Conservation (phyloP, 2,113 vertebrate species). For the Paratilapia polleni region DNA sequence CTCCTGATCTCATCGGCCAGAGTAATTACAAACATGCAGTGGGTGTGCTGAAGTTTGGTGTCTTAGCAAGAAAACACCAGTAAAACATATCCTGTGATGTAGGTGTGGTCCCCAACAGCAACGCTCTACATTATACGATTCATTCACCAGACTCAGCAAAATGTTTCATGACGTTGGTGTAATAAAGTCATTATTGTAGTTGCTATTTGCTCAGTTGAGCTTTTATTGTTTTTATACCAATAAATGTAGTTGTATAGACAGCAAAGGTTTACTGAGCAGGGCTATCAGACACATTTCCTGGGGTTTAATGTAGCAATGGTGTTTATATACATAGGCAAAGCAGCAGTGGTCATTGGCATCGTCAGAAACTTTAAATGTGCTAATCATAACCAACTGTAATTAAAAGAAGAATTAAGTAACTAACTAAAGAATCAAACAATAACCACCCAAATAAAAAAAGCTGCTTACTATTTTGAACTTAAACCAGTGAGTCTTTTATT, state of each 20-base stretch:
- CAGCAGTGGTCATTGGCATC: background rate
- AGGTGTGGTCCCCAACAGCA: background rate
- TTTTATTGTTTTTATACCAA: background rate
- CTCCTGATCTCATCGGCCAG: no score
- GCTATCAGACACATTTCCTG: background rate
- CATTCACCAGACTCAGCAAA: background rate
- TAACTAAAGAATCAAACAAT: background rate
- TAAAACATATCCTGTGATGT: background rate
- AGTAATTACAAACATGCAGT: no score
- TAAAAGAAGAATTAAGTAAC: slow-evolving; percentile 1
- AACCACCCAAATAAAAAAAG: background rate
- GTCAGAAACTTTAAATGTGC: background rate
- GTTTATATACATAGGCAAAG: background rate
- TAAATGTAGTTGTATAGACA: background rate
- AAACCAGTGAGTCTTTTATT: background rate
- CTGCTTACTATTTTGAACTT: background rate
- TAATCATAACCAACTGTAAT: slow-evolving; percentile 6
- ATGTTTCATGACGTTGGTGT: background rate
- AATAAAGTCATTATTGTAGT: background rate
- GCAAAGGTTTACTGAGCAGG: background rate
- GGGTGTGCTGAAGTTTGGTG: no score
- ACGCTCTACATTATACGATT: background rate
- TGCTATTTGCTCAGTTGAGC: background rate
- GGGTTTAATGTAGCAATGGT: background rate
- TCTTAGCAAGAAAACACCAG: no score